Base-by-base conservation (phyloP, 2,113 vertebrate species). In the Hippocampus barbouri region DNA sequence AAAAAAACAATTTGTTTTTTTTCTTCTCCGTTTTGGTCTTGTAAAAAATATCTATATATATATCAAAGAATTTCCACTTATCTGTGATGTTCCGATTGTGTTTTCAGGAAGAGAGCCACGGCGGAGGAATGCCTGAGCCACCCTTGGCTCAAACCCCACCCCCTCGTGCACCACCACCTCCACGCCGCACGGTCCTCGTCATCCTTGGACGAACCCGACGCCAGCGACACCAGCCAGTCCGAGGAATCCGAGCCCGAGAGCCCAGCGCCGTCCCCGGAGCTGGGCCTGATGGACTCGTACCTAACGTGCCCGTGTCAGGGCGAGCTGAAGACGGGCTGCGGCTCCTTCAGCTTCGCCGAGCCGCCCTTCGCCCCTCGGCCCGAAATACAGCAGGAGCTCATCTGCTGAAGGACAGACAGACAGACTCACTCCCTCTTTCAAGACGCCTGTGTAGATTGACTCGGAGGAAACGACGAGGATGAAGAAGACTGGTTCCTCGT, bases 191-290 rank as follows among this genome's bases (percentile, higher is more conserved):
- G 81, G 0, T 79, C 77, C 10, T 76, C 83, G 9, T 75, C 85
- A 40, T 75, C 88, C 1, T 51, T 87, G 51, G 90, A 91, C 7
- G 93, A 93, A 66, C 86, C 87, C 0, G 92, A 92, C 76, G 77
- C 75, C 6, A 91, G 90, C 79, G 92, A 92, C 77, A 77, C 74
- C 5, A 91, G 90, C 79, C 90, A 91, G 53, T 91, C 91, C 0
- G 91, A 93, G 77, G 91, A 93, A 75, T 92, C 91, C 0, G 92
- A 94, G 71, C 91, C 92, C 0, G 91, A 93, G 79, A 92, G 90
- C 71, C 89, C 92, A 0, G 81, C 85, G 1, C 75, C 79, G 0
- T 88, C 92, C n/a, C 90, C 88, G 0, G 90, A 93, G 61, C 82
- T 91, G 75, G 86, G 88, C 6, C 49, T 91, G 72, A 78, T 91